phyloP scores from a whole-genome alignment of 2,797 vertebrate genomes.

The Gouania willdenowi region DNA sequence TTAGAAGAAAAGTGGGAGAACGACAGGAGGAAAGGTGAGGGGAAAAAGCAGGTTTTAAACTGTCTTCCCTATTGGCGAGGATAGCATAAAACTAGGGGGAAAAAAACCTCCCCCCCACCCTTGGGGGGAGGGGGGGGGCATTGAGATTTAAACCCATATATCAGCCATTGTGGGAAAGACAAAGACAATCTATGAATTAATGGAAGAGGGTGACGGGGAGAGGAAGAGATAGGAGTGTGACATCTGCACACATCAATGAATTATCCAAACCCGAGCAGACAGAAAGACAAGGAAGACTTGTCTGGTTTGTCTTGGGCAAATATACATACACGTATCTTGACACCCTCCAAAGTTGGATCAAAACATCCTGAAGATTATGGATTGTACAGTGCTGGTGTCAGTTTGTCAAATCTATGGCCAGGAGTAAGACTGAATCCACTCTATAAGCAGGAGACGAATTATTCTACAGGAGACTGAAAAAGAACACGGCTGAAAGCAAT shows the following conservation, averaged over 20 bases:
- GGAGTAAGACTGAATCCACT: not conserved
- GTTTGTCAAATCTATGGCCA: not conserved
- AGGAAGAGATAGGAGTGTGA: slow-evolving; percentile 17
- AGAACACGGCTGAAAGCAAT: not conserved
- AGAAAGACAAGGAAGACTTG: slow-evolving; percentile 24
- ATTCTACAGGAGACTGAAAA: slow-evolving; percentile 26
- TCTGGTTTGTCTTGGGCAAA: slow-evolving; percentile 9
- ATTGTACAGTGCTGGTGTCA: slow-evolving; percentile 1
- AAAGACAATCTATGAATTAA: slow-evolving; percentile 23
- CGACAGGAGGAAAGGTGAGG: too few relatives aligned
- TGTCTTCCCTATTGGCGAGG: too few relatives aligned
- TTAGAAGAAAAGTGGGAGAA: too few relatives aligned
- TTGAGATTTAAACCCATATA: too few relatives aligned
- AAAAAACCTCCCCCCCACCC: too few relatives aligned
- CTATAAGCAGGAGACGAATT: slow-evolving; percentile 20
- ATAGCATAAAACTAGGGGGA: too few relatives aligned
- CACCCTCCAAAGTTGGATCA: slow-evolving; percentile 3
- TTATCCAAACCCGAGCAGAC: slow-evolving; percentile 37
- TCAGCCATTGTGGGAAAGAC: slow-evolving; percentile 16
- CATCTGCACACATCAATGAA: too few relatives aligned
- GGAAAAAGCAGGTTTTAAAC: too few relatives aligned
- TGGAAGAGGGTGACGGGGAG: slow-evolving; percentile 9
- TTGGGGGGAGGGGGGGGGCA: too few relatives aligned
- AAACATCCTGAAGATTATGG: not conserved
- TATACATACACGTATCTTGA: slow-evolving; percentile 19